These are phyloP conservation scores for Ellobius talpinus DNA, from an alignment of 2,113 vertebrate species.

Conservation along the genomic window DNA sequence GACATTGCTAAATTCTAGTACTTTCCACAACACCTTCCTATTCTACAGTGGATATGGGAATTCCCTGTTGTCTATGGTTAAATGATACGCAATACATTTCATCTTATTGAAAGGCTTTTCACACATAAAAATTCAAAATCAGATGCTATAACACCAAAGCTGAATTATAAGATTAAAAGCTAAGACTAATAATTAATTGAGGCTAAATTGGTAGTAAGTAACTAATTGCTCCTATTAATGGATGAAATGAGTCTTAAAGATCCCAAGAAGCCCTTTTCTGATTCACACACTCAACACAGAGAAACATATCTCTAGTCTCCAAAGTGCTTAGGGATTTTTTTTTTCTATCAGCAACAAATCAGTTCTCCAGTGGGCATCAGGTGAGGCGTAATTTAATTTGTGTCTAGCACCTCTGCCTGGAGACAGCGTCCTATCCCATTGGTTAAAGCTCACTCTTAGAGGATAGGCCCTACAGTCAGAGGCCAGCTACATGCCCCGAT, in stretches of 20 bases:
- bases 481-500: background rate
- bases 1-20: background rate
- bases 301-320: background rate
- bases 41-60: background rate
- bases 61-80: background rate
- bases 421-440: background rate
- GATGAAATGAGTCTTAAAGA: conserved; percentile 26
- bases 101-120: background rate
- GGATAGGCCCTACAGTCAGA: background rate
- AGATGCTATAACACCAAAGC: conserved; percentile 3
- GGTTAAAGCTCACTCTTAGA: background rate
- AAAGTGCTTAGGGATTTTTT: background rate
- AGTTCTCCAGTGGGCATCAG: background rate
- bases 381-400: background rate
- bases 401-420: background rate
- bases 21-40: background rate
- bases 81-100: background rate
- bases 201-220: background rate
- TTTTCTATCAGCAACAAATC: background rate
- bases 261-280: background rate
- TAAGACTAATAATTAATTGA: conserved; percentile 47
- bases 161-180: conserved; percentile 33
- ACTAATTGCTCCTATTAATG: background rate
- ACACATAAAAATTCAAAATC: conserved; percentile 30
- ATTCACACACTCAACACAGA: background rate